Percentiles rank a stretch among this genome's conserved stretches.
These are phyloP conservation scores for Lates calcarifer DNA, from an alignment of 2,113 vertebrate genomes.

Conservation along the genomic window DNA sequence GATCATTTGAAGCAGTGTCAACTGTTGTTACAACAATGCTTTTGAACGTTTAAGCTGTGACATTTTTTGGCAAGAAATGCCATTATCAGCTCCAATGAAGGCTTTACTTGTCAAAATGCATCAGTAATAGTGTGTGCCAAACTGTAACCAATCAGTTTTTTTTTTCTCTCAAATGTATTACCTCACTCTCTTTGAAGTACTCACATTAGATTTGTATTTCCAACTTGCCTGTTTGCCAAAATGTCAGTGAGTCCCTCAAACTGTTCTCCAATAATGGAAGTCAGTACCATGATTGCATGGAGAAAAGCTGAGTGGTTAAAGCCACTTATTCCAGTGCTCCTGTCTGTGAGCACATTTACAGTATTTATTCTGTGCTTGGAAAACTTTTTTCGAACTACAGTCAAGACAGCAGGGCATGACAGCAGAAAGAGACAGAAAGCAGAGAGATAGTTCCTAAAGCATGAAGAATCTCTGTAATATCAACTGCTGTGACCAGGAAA, in stretches of 20 bases:
- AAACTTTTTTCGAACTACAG: conserved; percentile 44
- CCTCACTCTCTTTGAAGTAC: conserved; percentile 43
- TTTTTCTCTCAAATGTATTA: conserved; percentile 8
- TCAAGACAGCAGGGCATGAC: conserved; percentile 8
- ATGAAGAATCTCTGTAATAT: conserved; percentile 52
- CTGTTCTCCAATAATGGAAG: conserved; percentile 55
- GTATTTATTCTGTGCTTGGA: conserved; percentile 20
- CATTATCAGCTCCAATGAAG: conserved; percentile 56
- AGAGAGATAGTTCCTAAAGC: conserved; percentile 19
- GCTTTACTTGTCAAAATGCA: conserved; percentile 45
- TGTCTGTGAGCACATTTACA: conserved; percentile 32
- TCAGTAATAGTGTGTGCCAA: conserved; percentile 22
- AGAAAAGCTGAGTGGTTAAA: conserved; percentile 38
- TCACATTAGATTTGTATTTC: conserved; percentile 64
- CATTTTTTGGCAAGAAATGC: conserved; percentile 24
- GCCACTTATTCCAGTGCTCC: conserved; percentile 25
- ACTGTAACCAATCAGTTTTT: conserved; percentile 38
- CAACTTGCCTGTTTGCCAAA: conserved; percentile 57
- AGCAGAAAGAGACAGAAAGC: conserved; percentile 19
- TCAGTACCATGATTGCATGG: conserved; percentile 48
- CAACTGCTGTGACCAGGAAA: conserved; percentile 38
- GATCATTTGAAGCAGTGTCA: neutral
- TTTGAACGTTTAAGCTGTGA: conserved; percentile 10
- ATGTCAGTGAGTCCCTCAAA: conserved; percentile 63
- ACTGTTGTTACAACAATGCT: neutral